A percentile compares a stretch with the other conserved stretches of the same genome.
Conservation (phyloP, 2,797 vertebrate species). For the Bovichtus diacanthus region DNA sequence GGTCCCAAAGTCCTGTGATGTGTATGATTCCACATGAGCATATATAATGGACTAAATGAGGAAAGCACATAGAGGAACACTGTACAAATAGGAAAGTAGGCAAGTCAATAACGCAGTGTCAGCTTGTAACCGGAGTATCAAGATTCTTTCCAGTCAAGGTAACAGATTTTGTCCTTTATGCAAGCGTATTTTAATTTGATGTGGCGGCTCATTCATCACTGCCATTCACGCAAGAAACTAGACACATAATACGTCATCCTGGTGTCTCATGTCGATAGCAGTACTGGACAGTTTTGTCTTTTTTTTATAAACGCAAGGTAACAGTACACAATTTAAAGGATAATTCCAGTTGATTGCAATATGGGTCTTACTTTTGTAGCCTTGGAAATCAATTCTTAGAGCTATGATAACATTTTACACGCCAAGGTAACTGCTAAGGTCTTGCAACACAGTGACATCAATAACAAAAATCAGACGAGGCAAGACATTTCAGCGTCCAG, state of each 20-base stretch:
- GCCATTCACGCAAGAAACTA: not conserved
- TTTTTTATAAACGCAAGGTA: not conserved
- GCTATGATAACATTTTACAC: not conserved
- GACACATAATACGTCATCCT: not conserved
- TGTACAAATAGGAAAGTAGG: not conserved
- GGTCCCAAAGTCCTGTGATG: not conserved
- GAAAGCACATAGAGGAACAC: not conserved
- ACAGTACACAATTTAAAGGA: not conserved
- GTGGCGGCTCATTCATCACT: not conserved
- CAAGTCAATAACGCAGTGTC: not conserved
- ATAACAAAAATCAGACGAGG: not conserved
- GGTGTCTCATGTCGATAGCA: not conserved
- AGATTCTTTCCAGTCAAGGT: not conserved
- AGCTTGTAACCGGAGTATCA: not conserved
- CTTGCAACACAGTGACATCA: not conserved
- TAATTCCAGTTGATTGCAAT: not conserved
- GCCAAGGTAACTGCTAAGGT: not conserved
- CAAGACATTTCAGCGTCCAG: not conserved
- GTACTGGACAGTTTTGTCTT: not conserved
- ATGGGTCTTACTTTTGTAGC: not conserved
- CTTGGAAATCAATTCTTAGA: not conserved
- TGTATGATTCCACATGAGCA: constrained; percentile 7
- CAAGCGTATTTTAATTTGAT: not conserved
- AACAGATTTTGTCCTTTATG: not conserved
- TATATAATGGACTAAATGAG: not conserved